Percentiles rank a stretch among this genome's conserved stretches.
These are phyloP conservation scores for Phortica variegata DNA, from an alignment of 1,140 invertebrate species.

Conservation along the genomic window DNA sequence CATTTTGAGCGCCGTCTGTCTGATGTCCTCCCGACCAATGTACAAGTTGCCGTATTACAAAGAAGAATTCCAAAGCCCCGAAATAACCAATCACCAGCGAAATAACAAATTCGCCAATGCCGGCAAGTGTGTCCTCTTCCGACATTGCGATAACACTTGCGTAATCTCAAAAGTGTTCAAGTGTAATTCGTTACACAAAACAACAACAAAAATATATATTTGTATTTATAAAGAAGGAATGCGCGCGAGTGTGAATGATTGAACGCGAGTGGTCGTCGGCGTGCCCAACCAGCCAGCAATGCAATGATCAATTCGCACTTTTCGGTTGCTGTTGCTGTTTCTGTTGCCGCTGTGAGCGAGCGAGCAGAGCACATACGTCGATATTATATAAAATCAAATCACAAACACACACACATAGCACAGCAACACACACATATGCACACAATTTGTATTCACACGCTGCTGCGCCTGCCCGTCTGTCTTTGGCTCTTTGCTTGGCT, in stretches of 20 bases:
- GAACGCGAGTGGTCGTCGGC: no score
- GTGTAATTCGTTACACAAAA: background rate
- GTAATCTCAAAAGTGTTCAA: conserved; percentile 24
- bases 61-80: conserved; percentile 68
- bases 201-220: no score
- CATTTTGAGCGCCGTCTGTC: conserved; percentile 20
- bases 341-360: background rate
- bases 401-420: conserved; percentile 34
- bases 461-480: conserved; percentile 15
- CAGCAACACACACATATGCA: conserved; percentile 15
- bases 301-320: conserved; percentile 18
- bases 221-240: background rate
- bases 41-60: conserved; percentile 43
- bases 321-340: background rate
- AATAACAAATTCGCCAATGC: conserved; percentile 60
- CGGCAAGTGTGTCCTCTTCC: conserved; percentile 35
- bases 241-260: no score
- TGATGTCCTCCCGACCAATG: conserved; percentile 42
- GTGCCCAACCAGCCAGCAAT: conserved; percentile 16
- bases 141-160: conserved; percentile 29
- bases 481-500: no score
- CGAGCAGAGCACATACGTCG: no score
- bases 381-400: conserved; percentile 36
- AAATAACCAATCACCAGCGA: conserved; percentile 72
- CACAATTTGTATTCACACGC: conserved; percentile 8